These are phyloP conservation scores for Halocynthia roretzi DNA, from an alignment of 23 tunicate species.

Conservation along the genomic window DNA sequence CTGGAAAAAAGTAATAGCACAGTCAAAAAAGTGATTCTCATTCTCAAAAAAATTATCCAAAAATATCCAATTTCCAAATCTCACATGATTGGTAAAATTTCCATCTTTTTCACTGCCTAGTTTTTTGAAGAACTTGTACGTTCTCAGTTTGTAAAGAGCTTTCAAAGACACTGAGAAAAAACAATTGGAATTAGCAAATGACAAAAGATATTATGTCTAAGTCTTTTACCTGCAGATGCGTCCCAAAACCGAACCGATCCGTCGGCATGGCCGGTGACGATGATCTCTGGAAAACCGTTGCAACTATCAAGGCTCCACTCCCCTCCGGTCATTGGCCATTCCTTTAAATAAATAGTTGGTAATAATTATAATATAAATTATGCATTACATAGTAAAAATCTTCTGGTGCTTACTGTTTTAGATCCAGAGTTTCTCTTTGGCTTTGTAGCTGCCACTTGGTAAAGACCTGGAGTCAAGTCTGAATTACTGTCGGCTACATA, in stretches of 20 bases:
- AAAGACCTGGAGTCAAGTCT: slow-evolving; percentile 29
- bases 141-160: slow-evolving; percentile 59
- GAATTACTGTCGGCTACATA: slow-evolving; percentile 47
- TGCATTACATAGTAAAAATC: background rate
- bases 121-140: slow-evolving; percentile 53
- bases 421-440: slow-evolving; percentile 16
- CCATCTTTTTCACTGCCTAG: background rate
- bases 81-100: background rate
- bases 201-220: background rate
- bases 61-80: no score
- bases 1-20: no score
- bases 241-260: slow-evolving; percentile 93
- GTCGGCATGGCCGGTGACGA: slow-evolving; percentile 83
- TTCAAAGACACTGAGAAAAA: slow-evolving; percentile 32
- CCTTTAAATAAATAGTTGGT: slow-evolving; percentile 8
- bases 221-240: slow-evolving; percentile 42
- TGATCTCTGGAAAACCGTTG: slow-evolving; percentile 43
- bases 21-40: no score
- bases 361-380: no score
- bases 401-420: background rate
- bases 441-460: slow-evolving; percentile 28
- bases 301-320: slow-evolving; percentile 31
- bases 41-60: no score
- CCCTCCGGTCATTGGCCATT: slow-evolving; percentile 80
- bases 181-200: background rate